These are phyloP conservation scores for Platycnemis pennipes DNA, from an alignment of 2,888 invertebrate species.

Conservation along the genomic window DNA sequence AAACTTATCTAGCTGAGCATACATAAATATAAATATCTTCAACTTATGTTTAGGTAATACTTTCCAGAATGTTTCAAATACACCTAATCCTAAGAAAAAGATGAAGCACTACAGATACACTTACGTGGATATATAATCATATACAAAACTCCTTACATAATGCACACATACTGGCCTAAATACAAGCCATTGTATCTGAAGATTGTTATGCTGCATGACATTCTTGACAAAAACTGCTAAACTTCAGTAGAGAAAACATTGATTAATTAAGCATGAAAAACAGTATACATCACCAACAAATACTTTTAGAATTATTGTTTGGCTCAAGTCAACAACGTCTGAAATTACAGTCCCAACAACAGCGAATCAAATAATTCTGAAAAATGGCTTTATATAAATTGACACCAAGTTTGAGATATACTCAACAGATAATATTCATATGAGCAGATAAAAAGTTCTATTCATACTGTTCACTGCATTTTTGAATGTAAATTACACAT, in stretches of 20 bases:
- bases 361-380: neutral
- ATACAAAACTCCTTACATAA: conserved; percentile 27
- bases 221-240: conserved; percentile 54
- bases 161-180: conserved; percentile 14
- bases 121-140: conserved; percentile 32
- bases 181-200: conserved; percentile 52
- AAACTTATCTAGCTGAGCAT: neutral
- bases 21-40: neutral
- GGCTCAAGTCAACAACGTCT: conserved; percentile 5
- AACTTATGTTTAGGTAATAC: neutral
- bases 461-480: neutral
- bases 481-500: neutral
- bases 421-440: neutral
- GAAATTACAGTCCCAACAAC: conserved; percentile 19
- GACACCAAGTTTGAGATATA: neutral
- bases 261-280: conserved; percentile 14
- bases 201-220: conserved; percentile 34
- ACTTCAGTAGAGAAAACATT: conserved; percentile 58
- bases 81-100: neutral
- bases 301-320: neutral
- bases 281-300: neutral
- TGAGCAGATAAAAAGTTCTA: neutral
- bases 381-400: neutral
- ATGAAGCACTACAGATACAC: conserved; percentile 15
- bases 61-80: neutral